Evolutionary conservation across 2,113 vertebrate species (phyloP).

Genomic region (Natator depressus): DNA sequence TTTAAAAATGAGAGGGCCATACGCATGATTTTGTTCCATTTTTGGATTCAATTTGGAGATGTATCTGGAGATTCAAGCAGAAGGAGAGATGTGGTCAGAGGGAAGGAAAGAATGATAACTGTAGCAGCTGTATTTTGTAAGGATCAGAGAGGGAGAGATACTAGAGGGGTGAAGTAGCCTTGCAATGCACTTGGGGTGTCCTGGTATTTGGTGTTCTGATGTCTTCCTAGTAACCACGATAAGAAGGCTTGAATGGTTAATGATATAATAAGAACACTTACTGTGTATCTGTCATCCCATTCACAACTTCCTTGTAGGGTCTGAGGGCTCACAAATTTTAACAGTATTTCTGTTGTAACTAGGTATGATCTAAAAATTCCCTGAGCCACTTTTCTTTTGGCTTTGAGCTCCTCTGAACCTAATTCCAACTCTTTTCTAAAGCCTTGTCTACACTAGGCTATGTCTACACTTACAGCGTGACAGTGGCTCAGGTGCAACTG

Average conservation of each 20-base stretch:
- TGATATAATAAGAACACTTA: background rate
- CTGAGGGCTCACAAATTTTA: background rate
- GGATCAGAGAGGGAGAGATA: background rate
- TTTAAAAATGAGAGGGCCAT: background rate
- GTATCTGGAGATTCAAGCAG: background rate
- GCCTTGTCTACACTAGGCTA: background rate
- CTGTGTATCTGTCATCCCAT: background rate
- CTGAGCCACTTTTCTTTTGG: background rate
- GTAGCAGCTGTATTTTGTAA: background rate
- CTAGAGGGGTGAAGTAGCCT: background rate
- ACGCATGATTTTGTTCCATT: background rate
- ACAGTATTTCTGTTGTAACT: background rate
- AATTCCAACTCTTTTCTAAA: background rate
- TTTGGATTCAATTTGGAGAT: background rate
- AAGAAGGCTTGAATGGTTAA: background rate
- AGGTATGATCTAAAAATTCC: background rate
- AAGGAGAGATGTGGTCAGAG: background rate
- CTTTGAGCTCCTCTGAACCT: background rate
- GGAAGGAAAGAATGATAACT: background rate
- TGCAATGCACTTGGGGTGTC: background rate
- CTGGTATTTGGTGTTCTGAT: background rate
- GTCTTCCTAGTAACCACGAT: background rate
- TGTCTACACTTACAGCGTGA: background rate
- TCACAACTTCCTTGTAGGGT: background rate
- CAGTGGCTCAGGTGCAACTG: too few relatives aligned